A percentile compares a stretch with the other conserved stretches of the same genome.
phyloP scores from a whole-genome alignment of 2,888 invertebrate genomes.

The Cryptophagus acutangulus region DNA sequence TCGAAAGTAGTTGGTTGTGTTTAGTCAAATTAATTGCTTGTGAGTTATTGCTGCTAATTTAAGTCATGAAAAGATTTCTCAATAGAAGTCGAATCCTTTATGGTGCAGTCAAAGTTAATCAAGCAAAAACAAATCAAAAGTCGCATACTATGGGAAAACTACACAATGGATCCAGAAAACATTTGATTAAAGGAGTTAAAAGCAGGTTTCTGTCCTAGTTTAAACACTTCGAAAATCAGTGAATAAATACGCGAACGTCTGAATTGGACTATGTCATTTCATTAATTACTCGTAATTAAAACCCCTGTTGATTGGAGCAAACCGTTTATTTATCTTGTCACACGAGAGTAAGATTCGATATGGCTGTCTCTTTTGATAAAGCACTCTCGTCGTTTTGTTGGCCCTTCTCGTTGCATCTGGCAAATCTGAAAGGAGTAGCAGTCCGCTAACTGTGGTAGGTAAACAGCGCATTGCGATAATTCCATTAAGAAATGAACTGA shows the following conservation, averaged over 20 bases:
- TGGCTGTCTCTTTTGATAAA: conserved; percentile 1
- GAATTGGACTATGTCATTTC: conserved; percentile 39
- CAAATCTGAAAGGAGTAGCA: conserved; percentile 22
- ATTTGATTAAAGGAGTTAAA: conserved; percentile 23
- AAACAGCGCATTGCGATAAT: conserved; percentile 44
- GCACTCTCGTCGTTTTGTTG: not conserved
- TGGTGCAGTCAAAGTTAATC: conserved; percentile 20
- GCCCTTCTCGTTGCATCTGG: conserved; percentile 1
- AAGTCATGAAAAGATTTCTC: conserved; percentile 6
- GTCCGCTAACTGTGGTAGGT: conserved; percentile 32
- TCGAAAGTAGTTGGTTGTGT: no score
- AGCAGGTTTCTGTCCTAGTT: conserved; percentile 12
- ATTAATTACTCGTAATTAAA: conserved; percentile 45
- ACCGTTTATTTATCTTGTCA: conserved; percentile 38
- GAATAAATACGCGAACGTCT: conserved; percentile 19
- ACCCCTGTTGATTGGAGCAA: conserved; percentile 43
- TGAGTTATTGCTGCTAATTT: no score
- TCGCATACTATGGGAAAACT: conserved; percentile 10
- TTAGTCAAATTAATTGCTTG: no score
- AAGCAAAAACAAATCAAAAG: conserved; percentile 21
- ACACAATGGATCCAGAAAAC: conserved; percentile 21
- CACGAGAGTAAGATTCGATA: conserved; percentile 14
- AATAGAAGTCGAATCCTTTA: conserved; percentile 14
- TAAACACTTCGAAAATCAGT: conserved; percentile 18
- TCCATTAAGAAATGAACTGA: conserved; percentile 48